phyloP scores from a whole-genome alignment of 1,140 invertebrate genomes.

The Riptortus pedestris region DNA sequence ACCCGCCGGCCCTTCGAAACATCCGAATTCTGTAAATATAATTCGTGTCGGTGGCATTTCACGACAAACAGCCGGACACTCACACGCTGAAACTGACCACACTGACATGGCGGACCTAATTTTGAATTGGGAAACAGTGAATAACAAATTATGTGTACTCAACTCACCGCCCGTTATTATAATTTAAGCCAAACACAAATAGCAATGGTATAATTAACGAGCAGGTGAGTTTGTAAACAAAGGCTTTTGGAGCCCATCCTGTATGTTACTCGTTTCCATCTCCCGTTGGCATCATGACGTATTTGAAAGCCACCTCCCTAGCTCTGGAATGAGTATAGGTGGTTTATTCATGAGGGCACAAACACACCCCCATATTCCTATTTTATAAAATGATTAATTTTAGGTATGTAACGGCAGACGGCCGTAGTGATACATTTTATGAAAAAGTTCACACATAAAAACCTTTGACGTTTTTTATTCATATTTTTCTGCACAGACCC shows the following conservation, averaged over 20 bases:
- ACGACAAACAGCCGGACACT: not conserved
- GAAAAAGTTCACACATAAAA: too few relatives aligned
- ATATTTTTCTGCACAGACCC: too few relatives aligned
- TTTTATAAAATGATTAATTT: too few relatives aligned
- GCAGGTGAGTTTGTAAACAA: not conserved
- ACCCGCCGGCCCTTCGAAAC: not conserved
- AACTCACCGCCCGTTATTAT: not conserved
- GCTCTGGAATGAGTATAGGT: too few relatives aligned
- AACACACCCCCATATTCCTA: too few relatives aligned
- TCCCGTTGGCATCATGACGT: not conserved
- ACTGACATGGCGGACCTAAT: not conserved
- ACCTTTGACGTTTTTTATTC: too few relatives aligned
- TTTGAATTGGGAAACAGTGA: conserved; percentile 3
- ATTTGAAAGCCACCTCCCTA: not conserved
- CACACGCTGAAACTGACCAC: not conserved
- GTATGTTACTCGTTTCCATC: too few relatives aligned
- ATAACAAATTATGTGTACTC: not conserved
- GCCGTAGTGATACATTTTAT: too few relatives aligned
- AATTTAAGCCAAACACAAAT: not conserved
- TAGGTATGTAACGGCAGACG: not conserved
- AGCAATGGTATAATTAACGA: not conserved
- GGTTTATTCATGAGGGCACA: too few relatives aligned
- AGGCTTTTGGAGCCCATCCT: too few relatives aligned
- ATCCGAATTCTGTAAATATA: conserved; percentile 1
- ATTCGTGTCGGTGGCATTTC: not conserved